A percentile compares a stretch with the other conserved stretches of the same genome.
Conservation (phyloP, 2,888 invertebrate species). For the Tachystola acroxantha region DNA sequence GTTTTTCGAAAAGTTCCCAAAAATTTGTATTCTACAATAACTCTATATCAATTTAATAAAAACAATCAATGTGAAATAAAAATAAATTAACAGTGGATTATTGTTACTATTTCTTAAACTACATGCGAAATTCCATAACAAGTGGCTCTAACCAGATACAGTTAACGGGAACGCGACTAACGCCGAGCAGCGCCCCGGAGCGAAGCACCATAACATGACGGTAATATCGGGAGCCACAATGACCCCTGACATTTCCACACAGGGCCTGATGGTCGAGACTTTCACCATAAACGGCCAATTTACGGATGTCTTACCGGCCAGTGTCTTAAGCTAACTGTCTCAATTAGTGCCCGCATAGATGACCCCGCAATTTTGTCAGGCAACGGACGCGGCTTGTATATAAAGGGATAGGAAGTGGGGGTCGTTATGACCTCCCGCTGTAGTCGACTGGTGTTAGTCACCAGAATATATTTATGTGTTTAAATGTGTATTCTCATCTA, state of each 20-base stretch:
- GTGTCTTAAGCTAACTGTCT: constrained; percentile 71
- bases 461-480: too few relatives aligned
- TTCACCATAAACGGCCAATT: constrained; percentile 73
- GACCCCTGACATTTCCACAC: constrained; percentile 72
- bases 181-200: constrained; percentile 49
- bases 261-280: constrained; percentile 59
- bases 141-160: background rate
- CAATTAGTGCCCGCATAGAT: constrained; percentile 72
- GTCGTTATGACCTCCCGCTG: too few relatives aligned
- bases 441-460: too few relatives aligned
- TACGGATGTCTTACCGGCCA: constrained; percentile 66
- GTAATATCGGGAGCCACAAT: constrained; percentile 61
- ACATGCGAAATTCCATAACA: background rate
- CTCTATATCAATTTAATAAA: too few relatives aligned
- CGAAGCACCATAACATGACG: constrained; percentile 56
- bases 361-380: constrained; percentile 71
- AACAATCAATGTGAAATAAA: too few relatives aligned
- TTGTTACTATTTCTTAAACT: background rate
- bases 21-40: too few relatives aligned
- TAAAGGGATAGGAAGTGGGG: background rate
- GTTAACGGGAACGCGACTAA: constrained; percentile 4
- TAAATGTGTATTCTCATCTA: too few relatives aligned
- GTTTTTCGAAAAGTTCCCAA: too few relatives aligned
- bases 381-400: too few relatives aligned
- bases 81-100: too few relatives aligned